Base-by-base conservation (phyloP, 2,113 vertebrate species). In the Azemiops feae region DNA sequence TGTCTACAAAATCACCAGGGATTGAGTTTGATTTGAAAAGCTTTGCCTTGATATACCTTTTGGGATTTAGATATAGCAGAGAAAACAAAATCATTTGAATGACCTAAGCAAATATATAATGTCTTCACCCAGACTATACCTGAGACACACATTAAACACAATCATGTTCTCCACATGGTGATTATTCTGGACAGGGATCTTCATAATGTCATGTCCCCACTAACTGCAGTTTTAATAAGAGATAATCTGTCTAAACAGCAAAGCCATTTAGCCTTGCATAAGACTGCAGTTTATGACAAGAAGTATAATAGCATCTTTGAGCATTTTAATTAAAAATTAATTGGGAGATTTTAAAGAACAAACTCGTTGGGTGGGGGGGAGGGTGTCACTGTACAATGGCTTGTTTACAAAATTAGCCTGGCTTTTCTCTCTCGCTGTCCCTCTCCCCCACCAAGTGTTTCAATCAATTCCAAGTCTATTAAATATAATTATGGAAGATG, bases 311-410 rank as follows among this genome's bases (percentile, higher is more conserved):
- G 97, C 97, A 97, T 97, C 97, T 97, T 97, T 96, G 97, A 97
- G 97, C 96, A 97, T 98, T 98, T 98, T 97, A 98, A 98, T 98
- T 98, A 98, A 98, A 98, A 98, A 98, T 98, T 98, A 98, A 98
- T 98, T 98, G 97, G 97, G 96, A 98, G 97, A 97, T 97, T 98
- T 98, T 23, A 81, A 97, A 98, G 98, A 97, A 96, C 96, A 97
- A 97, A 97, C 95, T 97, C 97, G 96, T 97, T 94, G 53, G 96
- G n/a, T 96, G 97, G 97, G 97, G 97, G 97, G 87, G 96, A 22
- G 96, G 97, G 96, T 97, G 98, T 97, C 98, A 97, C 97, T 96
- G 97, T 97, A 98, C 98, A 98, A 97, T 97, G 97, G 96, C 97
- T 96, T 97, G 98, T 97, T 98, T 98, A 97, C 97, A 96, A 97